Percentiles rank a stretch among this genome's conserved stretches.
These are phyloP conservation scores for Serilophus lunatus DNA, from an alignment of 2,113 vertebrate species.

Conservation along the genomic window DNA sequence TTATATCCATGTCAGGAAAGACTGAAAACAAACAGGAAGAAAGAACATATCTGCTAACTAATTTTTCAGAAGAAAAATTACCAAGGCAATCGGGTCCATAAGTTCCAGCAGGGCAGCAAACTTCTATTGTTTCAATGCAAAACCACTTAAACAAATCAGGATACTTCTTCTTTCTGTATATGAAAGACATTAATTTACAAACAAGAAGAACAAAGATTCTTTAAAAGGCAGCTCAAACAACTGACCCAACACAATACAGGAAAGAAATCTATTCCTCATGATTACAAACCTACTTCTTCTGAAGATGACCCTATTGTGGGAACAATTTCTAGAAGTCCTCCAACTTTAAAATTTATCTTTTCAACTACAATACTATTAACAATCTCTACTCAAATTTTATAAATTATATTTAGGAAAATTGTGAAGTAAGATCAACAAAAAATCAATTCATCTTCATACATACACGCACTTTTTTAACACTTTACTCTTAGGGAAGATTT, in stretches of 20 bases:
- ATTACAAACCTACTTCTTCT: background rate
- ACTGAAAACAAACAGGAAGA: background rate
- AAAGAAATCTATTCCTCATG: background rate
- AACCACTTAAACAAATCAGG: constrained; percentile 92
- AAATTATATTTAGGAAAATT: background rate
- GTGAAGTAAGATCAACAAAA: background rate
- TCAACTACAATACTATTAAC: background rate
- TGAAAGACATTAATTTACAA: background rate
- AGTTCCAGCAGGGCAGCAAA: constrained; percentile 87
- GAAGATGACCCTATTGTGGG: background rate
- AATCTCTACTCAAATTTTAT: background rate
- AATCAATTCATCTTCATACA: background rate
- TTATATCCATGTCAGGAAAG: background rate
- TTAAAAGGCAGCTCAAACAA: background rate
- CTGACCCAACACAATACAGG: background rate
- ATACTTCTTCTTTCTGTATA: constrained; percentile 82
- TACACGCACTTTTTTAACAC: background rate
- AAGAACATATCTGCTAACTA: background rate
- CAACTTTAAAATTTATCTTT: background rate
- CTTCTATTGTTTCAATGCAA: constrained; percentile 86
- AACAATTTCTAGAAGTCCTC: background rate
- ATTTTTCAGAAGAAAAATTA: constrained; percentile 55
- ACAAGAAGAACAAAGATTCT: background rate
- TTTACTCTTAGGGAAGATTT: background rate
- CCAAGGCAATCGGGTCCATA: constrained; percentile 88